A percentile compares a stretch with the other conserved stretches of the same genome.
Conservation (phyloP, 1,140 invertebrate species). For the Megalonaias nervosa region DNA sequence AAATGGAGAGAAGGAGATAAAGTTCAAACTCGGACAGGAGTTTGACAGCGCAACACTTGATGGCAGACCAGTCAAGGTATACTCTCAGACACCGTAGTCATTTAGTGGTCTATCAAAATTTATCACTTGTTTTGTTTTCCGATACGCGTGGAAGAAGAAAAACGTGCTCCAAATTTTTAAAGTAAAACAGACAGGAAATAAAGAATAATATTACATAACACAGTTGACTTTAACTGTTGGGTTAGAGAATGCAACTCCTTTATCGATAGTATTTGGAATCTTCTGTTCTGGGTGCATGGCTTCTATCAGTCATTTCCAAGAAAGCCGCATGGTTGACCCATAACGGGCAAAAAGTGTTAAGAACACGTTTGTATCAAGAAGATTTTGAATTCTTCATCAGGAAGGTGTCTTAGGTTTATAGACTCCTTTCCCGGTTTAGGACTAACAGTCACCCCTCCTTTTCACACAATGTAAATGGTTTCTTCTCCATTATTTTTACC, state of each 20-base stretch:
- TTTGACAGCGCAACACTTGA: constrained; percentile 88
- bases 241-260: not conserved
- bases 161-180: not conserved
- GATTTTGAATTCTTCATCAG: not conserved
- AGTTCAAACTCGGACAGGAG: constrained; percentile 83
- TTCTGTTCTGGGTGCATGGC: no score
- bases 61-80: constrained; percentile 82
- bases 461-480: no score
- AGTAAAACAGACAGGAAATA: not conserved
- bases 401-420: not conserved
- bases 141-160: not conserved
- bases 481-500: no score
- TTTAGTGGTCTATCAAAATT: no score
- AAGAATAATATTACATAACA: not conserved
- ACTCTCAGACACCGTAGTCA: no score
- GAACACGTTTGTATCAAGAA: no score
- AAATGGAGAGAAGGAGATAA: constrained; percentile 83
- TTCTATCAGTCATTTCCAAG: no score
- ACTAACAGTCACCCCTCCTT: no score
- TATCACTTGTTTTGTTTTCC: no score
- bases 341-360: no score
- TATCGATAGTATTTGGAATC: not conserved
- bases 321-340: no score
- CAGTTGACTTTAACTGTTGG: not conserved
- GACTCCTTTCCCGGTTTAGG: not conserved